Evolutionary conservation across 2,888 invertebrate genomes (phyloP), one percentile per base, ranked within the genome.

Genomic region (Cryptophagus acutangulus): DNA sequence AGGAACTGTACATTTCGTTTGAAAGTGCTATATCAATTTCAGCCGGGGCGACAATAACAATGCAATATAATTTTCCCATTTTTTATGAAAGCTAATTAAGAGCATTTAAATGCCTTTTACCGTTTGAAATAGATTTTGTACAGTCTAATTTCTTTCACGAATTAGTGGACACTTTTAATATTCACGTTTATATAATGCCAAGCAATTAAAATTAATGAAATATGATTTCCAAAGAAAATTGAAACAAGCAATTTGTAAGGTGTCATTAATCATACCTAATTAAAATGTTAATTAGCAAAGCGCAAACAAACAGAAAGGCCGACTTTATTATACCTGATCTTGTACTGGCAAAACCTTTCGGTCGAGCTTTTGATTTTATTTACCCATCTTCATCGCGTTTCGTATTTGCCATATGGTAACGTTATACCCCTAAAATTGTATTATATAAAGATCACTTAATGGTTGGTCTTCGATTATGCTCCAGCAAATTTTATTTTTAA

Each of bases 241-340:
- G 49, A 54, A 53, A 52, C 47, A 46, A 49, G 41, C 48, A 51
- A 51, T 52, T 54, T 52, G 54, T 52, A 43, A 41, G 39, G 50
- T 45, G 45, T 53, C 54, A 58, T 60, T 58, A 57, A 60, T 60
- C 60, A 58, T 49, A 47, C 47, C 51, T 57, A 55, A 60, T 60
- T 58, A 60, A 58, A 60, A 58, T 55, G 58, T 60, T 58, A 58
- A 60, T 60, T 54, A 54, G 49, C 40, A 46, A 43, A 45, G 48
- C 46, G 41, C 49, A 45, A 47, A 38, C 49, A 44, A 38, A 38
- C 34, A 31, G 41, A 41, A 16, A 15, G 31, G 14, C 16, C 12
- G n/a, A 33, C 41, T 38, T 41, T 45, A 41, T 45, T 31, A 20
- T 43, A 45, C 45, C 45, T 45, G 45, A 38, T 34, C 45, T 38